Evolutionary conservation across 2,113 vertebrate genomes (phyloP), one percentile per base, ranked within the genome.

Genomic region (Mustela nigripes): DNA sequence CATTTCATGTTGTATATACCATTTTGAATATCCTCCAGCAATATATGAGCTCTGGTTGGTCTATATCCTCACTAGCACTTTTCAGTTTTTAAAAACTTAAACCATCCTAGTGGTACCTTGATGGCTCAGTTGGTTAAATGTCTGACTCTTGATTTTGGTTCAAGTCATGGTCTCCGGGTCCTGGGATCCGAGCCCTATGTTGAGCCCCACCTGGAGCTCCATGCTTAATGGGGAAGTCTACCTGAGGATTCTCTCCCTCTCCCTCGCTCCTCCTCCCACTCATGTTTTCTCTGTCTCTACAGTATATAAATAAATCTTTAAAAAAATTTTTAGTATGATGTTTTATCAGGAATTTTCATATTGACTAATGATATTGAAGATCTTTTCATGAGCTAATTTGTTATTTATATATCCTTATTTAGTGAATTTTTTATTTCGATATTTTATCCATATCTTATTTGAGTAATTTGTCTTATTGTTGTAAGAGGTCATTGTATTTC

Each of bases 1-100:
- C 16, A 76, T 96, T 95, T 97, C 48, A 92, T 67, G 26, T 60
- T 81, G 45, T 6, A 63, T 6, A 63, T 50, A 16, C 10, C 31
- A 69, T 86, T 95, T 82, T 73, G 45, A 19, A 93, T 82, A 86
- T 90, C 33, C 33, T 89, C 39, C 0, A 7, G 45, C 18, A 92
- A 78, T 58, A 11, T 22, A 31, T 76, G 53, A 78, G 16, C 85
- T 89, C 19, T 4, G 33, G 6, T 58, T 65, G 9, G 11, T 96
- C 62, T 80, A 48, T 3, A 50, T 7, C 7, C 10, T 69, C 48
- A 33, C 8, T 4, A 33, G 16, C 12, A 50, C 22, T 76, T 65
- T 33, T 28, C 22, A 45, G 5, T 42, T 31, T 31, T 92, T 12
- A n/a, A 79, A n/a, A 74, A 58, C 22, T 81, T 86, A 50, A 79